These are phyloP conservation scores for Hetaerina titia DNA, from an alignment of 2,888 invertebrate species.

Conservation along the genomic window DNA sequence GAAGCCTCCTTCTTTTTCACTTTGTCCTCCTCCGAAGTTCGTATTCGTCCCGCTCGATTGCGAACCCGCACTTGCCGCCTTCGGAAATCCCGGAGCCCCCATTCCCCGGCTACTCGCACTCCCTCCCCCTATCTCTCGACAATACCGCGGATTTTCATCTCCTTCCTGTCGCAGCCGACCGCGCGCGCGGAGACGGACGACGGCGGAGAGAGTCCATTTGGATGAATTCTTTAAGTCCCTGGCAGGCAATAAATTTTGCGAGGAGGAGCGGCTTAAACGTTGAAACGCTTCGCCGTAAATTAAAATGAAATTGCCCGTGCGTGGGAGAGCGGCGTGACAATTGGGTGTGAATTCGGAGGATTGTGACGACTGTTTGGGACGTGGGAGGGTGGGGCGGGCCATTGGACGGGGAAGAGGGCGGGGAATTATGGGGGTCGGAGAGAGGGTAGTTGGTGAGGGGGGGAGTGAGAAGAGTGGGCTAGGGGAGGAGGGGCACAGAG, in stretches of 20 bases:
- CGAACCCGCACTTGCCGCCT: background rate
- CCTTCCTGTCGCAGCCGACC: background rate
- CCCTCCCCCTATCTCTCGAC: background rate
- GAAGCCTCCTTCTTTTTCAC: background rate
- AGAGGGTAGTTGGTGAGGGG: background rate
- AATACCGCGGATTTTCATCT: conserved; percentile 22
- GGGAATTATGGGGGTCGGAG: background rate
- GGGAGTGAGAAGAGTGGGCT: background rate
- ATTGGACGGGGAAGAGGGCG: background rate
- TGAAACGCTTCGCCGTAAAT: conserved; percentile 14
- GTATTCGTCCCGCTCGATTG: no score
- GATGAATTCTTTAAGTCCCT: conserved; percentile 35
- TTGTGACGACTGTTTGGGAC: background rate
- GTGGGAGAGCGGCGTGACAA: conserved; percentile 45
- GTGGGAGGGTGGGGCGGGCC: background rate
- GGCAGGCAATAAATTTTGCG: conserved; percentile 2
- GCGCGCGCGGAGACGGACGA: background rate
- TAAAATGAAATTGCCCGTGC: background rate
- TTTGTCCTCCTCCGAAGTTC: background rate
- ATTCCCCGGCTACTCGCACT: background rate
- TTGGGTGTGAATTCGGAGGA: conserved; percentile 32
- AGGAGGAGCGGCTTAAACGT: background rate
- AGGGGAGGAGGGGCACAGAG: background rate
- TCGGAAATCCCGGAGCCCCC: background rate
- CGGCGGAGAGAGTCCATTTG: background rate